phyloP scores from a whole-genome alignment of 2,797 vertebrate genomes.

The Acridotheres tristis region DNA sequence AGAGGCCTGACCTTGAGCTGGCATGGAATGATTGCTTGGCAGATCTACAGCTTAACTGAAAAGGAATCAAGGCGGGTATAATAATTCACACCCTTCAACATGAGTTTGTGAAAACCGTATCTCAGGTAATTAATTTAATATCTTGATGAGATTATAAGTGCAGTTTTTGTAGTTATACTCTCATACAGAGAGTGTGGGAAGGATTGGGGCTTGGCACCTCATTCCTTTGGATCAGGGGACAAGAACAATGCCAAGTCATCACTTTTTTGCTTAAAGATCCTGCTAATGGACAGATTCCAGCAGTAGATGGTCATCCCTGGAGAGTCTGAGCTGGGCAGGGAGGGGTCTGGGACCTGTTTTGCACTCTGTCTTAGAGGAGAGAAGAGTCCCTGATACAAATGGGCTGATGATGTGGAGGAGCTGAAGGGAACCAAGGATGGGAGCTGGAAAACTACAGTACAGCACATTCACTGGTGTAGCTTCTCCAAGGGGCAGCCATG shows the following conservation, averaged over 20 bases:
- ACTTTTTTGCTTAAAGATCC: background rate
- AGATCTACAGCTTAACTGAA: background rate
- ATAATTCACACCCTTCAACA: constrained; percentile 8
- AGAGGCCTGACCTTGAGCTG: constrained; percentile 4
- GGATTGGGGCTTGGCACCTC: background rate
- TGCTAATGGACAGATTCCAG: background rate
- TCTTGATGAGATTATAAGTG: constrained; percentile 8
- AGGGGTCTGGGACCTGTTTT: background rate
- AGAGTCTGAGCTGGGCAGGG: background rate
- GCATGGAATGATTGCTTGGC: background rate
- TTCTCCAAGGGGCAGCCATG: background rate
- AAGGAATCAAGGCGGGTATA: constrained; percentile 13
- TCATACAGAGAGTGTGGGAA: background rate
- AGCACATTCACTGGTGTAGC: background rate
- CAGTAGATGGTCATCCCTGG: background rate
- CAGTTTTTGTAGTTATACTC: background rate
- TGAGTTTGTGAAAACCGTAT: background rate
- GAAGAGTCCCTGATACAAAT: background rate
- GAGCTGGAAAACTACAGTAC: background rate
- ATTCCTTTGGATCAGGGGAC: background rate
- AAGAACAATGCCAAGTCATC: background rate
- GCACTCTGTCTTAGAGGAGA: background rate
- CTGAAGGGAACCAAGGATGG: background rate
- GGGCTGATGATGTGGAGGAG: background rate
- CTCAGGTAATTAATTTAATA: constrained; percentile 41